phyloP scores from a whole-genome alignment of 2,797 vertebrate species.

The Falco rusticolus region DNA sequence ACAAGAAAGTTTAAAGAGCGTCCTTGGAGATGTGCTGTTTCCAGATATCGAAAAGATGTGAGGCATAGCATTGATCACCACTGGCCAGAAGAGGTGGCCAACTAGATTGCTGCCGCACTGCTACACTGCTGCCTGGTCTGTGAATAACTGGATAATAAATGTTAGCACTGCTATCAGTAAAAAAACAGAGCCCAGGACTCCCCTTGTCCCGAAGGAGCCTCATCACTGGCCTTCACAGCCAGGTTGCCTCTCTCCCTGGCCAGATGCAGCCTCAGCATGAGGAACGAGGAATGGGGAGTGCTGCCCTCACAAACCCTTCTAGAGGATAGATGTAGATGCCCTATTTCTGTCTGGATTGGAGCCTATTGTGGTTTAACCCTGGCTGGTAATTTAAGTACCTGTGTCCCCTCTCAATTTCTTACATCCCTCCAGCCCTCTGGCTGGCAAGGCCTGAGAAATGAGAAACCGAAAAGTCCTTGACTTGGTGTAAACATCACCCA shows the following conservation, averaged over 20 bases:
- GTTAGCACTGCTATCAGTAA: neutral
- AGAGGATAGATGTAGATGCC: too few species aligned
- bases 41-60: neutral
- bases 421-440: too few species aligned
- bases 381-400: too few species aligned
- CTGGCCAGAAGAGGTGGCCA: neutral
- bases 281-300: fast-evolving
- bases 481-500: too few species aligned
- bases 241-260: neutral
- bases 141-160: neutral
- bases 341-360: neutral
- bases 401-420: too few species aligned
- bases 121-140: neutral
- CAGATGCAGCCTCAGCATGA: neutral
- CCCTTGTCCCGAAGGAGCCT: neutral
- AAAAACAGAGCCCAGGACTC: neutral
- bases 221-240: neutral
- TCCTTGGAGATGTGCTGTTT: neutral
- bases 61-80: neutral
- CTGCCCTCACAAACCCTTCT: neutral
- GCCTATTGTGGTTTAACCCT: too few species aligned
- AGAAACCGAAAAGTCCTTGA: too few species aligned
- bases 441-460: too few species aligned
- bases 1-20: neutral
- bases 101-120: neutral